Evolutionary conservation across 2,888 invertebrate genomes (phyloP), one percentile per base, ranked within the genome.

Genomic region (Noctua comes): DNA sequence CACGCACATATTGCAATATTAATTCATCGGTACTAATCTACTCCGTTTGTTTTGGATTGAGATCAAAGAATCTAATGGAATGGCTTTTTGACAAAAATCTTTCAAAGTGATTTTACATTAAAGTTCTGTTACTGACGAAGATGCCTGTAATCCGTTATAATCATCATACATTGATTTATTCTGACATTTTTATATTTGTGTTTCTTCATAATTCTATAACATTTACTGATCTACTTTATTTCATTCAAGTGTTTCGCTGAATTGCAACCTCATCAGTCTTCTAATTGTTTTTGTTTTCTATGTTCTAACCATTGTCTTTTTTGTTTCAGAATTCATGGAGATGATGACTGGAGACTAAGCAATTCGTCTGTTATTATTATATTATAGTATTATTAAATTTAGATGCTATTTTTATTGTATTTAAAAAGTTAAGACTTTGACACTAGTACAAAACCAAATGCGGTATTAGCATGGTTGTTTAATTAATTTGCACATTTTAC

Each of bases 291-390:
- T 46, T 51, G 36, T 48, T 48, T 36, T 54, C 40, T 27, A 24
- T 11, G 65, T 51, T 16, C 27, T 69, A 76, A 80, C 43, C n/a
- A 24, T 18, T 46, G 77, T 87, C 86, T 86, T 76, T 83, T 90
- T 94, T 90, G 88, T 97, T 97, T 77, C 97, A 98, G 98, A 99
- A 97, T 99, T 99, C 97, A 99, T 99, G 98, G 98, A 99, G 97
- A 98, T 99, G 98, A 99, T 98, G 98, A 98, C 98, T 93, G 98
- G 98, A 92, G 98, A 98, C 95, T 98, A 98, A 97, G 89, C 83
- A 82, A 84, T 84, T 77, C 77, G 81, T 85, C 83, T 83, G 87
- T 83, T 43, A 79, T 80, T 80, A 85, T 86, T 90, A 88, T 69
- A 88, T 90, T 91, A 91, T 93, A 92, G 91, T 92, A 93, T 93